Evolutionary conservation across 1,140 invertebrate genomes (phyloP).

Genomic region (Pseudomyrmex sp.): DNA sequence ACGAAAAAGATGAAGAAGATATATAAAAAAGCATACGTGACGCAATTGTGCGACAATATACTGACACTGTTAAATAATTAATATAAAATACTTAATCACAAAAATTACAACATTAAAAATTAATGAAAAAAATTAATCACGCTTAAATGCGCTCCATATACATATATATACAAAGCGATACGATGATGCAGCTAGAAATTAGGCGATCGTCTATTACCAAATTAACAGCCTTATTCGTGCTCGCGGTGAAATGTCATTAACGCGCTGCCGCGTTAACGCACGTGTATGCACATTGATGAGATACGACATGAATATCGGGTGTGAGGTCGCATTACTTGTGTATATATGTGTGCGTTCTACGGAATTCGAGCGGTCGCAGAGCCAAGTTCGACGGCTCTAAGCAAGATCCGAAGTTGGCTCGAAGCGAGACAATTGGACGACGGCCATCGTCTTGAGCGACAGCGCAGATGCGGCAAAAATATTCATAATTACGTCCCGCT

Average conservation of each 20-base stretch:
- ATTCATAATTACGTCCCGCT: slow-evolving; percentile 83
- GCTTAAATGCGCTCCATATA: not conserved
- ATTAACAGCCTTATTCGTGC: slow-evolving; percentile 27
- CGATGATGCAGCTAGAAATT: slow-evolving; percentile 29
- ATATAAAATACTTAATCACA: too few species aligned
- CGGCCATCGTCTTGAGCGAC: slow-evolving; percentile 83
- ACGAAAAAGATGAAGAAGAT: slow-evolving; percentile 1
- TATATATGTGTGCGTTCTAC: slow-evolving; percentile 5
- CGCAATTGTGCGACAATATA: not conserved
- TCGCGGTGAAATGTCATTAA: slow-evolving; percentile 36
- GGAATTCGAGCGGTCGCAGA: slow-evolving; percentile 63
- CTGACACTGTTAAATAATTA: not conserved
- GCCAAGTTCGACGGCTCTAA: slow-evolving; percentile 71
- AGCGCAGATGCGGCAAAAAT: slow-evolving; percentile 83
- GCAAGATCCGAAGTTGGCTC: slow-evolving; percentile 73
- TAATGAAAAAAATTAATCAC: not conserved
- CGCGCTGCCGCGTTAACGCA: slow-evolving; percentile 8
- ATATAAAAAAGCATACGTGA: not conserved
- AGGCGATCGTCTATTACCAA: slow-evolving; percentile 27
- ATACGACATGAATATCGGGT: slow-evolving; percentile 7
- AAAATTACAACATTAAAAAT: not conserved
- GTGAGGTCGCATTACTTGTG: not conserved
- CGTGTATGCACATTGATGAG: slow-evolving; percentile 6
- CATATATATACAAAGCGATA: not conserved
- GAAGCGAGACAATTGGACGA: slow-evolving; percentile 82